These are phyloP conservation scores for Melanotaenia maccullochi DNA, from an alignment of 2,797 vertebrate species.

Conservation along the genomic window DNA sequence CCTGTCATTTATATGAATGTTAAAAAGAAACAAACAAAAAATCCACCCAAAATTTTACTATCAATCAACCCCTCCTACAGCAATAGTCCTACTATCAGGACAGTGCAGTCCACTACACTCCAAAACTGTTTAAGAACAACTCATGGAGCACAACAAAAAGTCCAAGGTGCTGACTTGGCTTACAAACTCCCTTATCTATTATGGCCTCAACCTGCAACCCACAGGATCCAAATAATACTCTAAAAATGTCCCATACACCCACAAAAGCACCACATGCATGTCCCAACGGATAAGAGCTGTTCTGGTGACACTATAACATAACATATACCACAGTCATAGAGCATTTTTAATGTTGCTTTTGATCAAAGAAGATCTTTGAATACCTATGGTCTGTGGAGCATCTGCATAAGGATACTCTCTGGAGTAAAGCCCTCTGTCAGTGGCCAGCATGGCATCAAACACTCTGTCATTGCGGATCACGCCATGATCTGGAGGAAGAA, in stretches of 20 bases:
- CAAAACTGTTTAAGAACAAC: background rate
- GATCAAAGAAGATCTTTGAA: conserved; percentile 6
- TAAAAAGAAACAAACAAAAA: background rate
- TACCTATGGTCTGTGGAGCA: conserved; percentile 92
- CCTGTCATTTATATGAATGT: background rate
- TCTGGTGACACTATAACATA: background rate
- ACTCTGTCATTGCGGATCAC: conserved; percentile 86
- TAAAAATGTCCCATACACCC: too few relatives aligned
- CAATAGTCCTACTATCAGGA: background rate
- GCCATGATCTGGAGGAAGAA: conserved; percentile 83
- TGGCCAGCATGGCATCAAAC: conserved; percentile 88
- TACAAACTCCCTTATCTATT: too few relatives aligned
- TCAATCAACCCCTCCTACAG: too few relatives aligned
- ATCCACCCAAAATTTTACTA: background rate
- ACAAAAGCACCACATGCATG: too few relatives aligned
- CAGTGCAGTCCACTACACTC: background rate
- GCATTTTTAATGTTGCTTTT: background rate
- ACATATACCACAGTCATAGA: background rate
- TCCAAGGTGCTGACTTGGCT: too few relatives aligned
- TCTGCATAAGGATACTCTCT: conserved; percentile 89
- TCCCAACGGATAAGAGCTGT: too few relatives aligned
- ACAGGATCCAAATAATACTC: too few relatives aligned
- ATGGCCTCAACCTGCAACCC: too few relatives aligned
- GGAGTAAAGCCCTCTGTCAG: conserved; percentile 89
- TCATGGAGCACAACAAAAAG: background rate